Conservation (phyloP, 1,140 invertebrate species). For the Listronotus oregonensis region DNA sequence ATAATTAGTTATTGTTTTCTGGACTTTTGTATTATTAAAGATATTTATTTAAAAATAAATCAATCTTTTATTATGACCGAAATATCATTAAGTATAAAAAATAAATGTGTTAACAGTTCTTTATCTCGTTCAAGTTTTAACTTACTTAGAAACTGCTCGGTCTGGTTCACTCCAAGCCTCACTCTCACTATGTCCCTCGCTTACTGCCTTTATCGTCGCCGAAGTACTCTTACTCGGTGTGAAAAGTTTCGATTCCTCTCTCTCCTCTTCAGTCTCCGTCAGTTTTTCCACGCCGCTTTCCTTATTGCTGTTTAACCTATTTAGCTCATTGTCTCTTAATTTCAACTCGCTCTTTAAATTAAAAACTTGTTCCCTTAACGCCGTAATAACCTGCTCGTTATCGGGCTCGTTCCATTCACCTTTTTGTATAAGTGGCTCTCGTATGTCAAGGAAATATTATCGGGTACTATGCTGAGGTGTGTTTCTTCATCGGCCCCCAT, state of each 20-base stretch:
- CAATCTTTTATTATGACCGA: too few species aligned
- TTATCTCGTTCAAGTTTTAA: too few species aligned
- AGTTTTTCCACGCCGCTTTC: conserved; percentile 20
- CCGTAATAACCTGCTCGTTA: conserved; percentile 48
- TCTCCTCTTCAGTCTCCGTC: conserved; percentile 4
- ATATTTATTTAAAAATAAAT: too few species aligned
- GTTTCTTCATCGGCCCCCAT: conserved; percentile 29
- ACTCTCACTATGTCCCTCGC: conserved; percentile 62
- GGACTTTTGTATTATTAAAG: too few species aligned
- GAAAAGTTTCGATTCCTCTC: conserved; percentile 5
- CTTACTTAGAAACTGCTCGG: conserved; percentile 69
- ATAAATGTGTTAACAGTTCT: too few species aligned
- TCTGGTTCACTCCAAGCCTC: conserved; percentile 87
- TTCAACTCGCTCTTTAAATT: conserved; percentile 58
- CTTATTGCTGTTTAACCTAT: conserved; percentile 44
- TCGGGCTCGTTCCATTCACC: conserved; percentile 44
- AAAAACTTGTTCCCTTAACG: conserved; percentile 52
- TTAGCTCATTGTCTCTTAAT: conserved; percentile 56
- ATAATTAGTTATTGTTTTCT: too few species aligned
- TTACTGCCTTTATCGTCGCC: conserved; percentile 41
- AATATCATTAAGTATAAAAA: too few species aligned
- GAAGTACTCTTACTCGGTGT: conserved; percentile 34
- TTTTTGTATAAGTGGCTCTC: conserved; percentile 51
- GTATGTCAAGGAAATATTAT: conserved; percentile 48
- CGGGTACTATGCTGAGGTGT: conserved; percentile 43